These are phyloP conservation scores for Eristalinus sepulchralis DNA, from an alignment of 2,888 invertebrate genomes.

Conservation along the genomic window DNA sequence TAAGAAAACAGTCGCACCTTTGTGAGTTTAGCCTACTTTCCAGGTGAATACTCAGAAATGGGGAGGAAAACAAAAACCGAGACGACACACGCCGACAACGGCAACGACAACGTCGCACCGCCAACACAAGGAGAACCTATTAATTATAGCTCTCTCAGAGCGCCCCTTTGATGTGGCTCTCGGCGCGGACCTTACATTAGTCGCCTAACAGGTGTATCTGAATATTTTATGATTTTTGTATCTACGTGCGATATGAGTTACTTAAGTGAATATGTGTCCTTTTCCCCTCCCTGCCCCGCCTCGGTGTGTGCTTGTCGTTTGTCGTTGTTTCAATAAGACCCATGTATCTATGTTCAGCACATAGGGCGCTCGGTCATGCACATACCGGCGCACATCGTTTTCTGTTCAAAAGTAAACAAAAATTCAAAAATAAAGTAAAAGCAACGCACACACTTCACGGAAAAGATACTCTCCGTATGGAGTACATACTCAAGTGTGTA, in stretches of 20 bases:
- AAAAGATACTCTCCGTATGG: conserved; percentile 38
- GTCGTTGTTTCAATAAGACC: not conserved
- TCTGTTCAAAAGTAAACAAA: conserved; percentile 40
- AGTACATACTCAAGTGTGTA: conserved; percentile 47
- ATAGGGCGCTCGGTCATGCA: not conserved
- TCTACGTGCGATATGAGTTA: conserved; percentile 57
- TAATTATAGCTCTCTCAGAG: conserved; percentile 55
- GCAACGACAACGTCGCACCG: not conserved
- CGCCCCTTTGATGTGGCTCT: conserved; percentile 58
- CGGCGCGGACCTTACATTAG: conserved; percentile 42
- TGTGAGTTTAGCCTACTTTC: conserved; percentile 60
- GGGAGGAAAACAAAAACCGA: not conserved
- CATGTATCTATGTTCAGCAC: conserved; percentile 18
- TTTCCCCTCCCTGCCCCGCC: not conserved
- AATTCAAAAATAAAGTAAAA: conserved; percentile 35
- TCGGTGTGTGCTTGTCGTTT: not conserved
- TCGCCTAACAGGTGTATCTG: conserved; percentile 64
- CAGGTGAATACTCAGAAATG: not conserved
- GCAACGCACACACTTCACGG: conserved; percentile 32
- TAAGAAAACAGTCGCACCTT: conserved; percentile 22
- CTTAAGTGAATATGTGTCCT: conserved; percentile 35
- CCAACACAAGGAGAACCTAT: conserved; percentile 44
- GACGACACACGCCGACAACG: no score
- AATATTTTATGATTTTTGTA: conserved; percentile 58
- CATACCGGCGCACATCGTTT: not conserved